phyloP scores from a whole-genome alignment of 1,140 invertebrate genomes.

The Eriocheir sinensis region DNA sequence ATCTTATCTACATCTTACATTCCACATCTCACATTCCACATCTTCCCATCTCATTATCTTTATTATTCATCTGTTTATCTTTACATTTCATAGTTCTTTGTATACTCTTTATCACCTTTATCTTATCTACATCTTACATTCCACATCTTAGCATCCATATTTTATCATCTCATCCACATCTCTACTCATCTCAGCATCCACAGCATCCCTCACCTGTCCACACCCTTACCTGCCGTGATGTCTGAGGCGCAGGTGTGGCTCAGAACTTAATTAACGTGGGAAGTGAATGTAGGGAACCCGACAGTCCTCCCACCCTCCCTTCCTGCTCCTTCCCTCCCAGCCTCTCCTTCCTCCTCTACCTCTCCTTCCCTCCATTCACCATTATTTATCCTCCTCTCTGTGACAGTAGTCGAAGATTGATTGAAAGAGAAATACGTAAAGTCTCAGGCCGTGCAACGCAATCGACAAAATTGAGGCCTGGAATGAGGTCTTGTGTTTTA shows the following conservation, averaged over 20 bases:
- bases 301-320: not conserved
- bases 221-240: conserved; percentile 23
- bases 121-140: not conserved
- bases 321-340: not conserved
- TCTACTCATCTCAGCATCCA: not conserved
- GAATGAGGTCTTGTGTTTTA: not conserved
- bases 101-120: not conserved
- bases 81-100: too few relatives aligned
- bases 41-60: not conserved
- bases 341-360: not conserved
- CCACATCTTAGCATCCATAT: too few relatives aligned
- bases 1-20: not conserved
- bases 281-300: conserved; percentile 1
- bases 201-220: not conserved
- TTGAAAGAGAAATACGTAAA: too few relatives aligned
- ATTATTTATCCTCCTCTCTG: not conserved
- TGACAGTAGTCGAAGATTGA: not conserved
- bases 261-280: conserved; percentile 41
- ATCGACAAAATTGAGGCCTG: not conserved
- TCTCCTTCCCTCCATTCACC: not conserved
- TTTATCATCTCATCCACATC: not conserved
- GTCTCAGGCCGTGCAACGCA: too few relatives aligned
- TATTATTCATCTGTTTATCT: too few relatives aligned
- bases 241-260: conserved; percentile 24
- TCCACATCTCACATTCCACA: not conserved